phyloP scores from a whole-genome alignment of 1,140 invertebrate species.

The Protaetia brevitarsis region DNA sequence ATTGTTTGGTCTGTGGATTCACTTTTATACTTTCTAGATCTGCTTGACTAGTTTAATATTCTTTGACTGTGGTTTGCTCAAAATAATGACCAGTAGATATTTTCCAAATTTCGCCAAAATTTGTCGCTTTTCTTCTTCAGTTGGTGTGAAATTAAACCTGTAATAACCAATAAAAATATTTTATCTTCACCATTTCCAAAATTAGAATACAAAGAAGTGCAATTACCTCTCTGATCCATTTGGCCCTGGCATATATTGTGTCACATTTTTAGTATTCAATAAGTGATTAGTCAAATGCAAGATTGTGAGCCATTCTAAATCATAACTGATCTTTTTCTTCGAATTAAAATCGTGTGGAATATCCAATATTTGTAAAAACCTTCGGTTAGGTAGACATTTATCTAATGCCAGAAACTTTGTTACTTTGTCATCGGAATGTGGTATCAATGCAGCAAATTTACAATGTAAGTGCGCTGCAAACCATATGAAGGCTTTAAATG shows the following conservation, averaged over 20 bases:
- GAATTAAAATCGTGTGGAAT: constrained; percentile 55
- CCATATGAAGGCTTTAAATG: constrained; percentile 86
- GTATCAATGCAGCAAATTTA: constrained; percentile 87
- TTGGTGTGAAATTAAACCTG: constrained; percentile 75
- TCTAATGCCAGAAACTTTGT: constrained; percentile 95
- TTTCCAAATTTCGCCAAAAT: constrained; percentile 64
- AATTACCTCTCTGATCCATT: constrained; percentile 64
- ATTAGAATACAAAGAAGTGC: no score
- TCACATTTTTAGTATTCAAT: constrained; percentile 65
- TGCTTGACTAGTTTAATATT: constrained; percentile 39
- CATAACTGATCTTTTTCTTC: constrained; percentile 69
- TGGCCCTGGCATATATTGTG: constrained; percentile 77
- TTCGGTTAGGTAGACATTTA: constrained; percentile 87
- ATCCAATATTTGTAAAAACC: constrained; percentile 78
- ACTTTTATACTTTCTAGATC: constrained; percentile 52
- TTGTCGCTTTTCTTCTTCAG: constrained; percentile 66
- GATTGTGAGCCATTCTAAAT: constrained; percentile 92
- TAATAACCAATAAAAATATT: constrained; percentile 27
- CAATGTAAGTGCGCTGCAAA: constrained; percentile 97
- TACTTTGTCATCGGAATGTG: constrained; percentile 56
- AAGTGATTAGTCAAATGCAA: constrained; percentile 87
- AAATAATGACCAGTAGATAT: constrained; percentile 72
- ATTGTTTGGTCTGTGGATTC: constrained; percentile 78
- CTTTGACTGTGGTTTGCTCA: constrained; percentile 62
- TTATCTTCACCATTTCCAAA: no score